Base-by-base conservation (phyloP, 2,113 vertebrate genomes). In the Laticauda colubrina region DNA sequence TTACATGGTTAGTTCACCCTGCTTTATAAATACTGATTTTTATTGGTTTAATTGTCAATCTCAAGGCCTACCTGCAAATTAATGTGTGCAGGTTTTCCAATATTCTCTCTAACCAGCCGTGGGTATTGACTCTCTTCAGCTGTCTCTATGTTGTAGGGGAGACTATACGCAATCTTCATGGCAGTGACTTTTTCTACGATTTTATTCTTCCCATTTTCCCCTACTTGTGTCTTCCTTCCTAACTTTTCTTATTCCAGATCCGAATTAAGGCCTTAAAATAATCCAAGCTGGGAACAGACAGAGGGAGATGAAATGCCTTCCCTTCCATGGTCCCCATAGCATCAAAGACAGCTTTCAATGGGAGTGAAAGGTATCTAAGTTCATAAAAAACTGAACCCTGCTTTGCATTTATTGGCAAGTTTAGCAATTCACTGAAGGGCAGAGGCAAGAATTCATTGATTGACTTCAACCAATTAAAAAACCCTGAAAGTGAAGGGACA, bases 391-490 rank as follows among this genome's bases (percentile, higher is more conserved):
- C 45, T 23, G n/a, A 75, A 34, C n/a, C n/a, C 69, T 75, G n/a
- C n/a, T 2, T 75, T 81, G 34, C 69, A 81, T 8, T 81, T 81
- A 39, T 39, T 81, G 69, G 69, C 69, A 81, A 39, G 69, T 26
- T 56, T 29, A 24, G 29, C 39, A 24, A 21, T 87, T 54, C 85
- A 23, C 4, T 4, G 23, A 57, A 39, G 69, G 69, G 18, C 34
- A 81, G 56, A 57, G 34, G 34, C 34, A 81, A 81, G 69, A 3
- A 39, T 29, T 7, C 81, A 15, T 54, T 56, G 69, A 45, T 39
- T 56, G 90, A 90, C 94, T 95, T 29, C n/a, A 26, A 75, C 1
- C 81, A 34, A 88, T 88, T 59, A 89, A 95, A 95, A 93, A 94
- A 11, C 51, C 85, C 93, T 92, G 69, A 51, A 54, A 93, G 91